Base-by-base conservation (phyloP, 2,888 invertebrate genomes). In the Conistra vaccinii region DNA sequence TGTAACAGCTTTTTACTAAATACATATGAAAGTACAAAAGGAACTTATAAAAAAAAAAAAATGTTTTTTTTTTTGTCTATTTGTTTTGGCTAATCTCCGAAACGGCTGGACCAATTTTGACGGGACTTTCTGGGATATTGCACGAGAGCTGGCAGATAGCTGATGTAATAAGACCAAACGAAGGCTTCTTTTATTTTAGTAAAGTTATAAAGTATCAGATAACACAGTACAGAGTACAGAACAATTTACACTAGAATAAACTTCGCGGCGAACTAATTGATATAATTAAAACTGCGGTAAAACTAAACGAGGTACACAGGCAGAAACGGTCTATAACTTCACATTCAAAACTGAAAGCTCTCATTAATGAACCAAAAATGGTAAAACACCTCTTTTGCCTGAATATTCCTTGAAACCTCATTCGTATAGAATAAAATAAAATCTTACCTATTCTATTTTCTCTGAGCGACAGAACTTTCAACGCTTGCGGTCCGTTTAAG, bases 381-480 rank as follows among this genome's bases (percentile, higher is more conserved):
- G 35, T 73, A 51, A 61, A 79, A 70, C 55, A 57, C 51, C 35
- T 60, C 51, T 68, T 69, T 71, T 32, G 12, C 26, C 51, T 67
- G 71, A 77, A 51, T 58, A 78, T 78, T 48, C 48, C 35, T 63
- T 42, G 39, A 76, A 63, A 68, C 7, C 7, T 57, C 26, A 6
- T 73, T 83, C 51, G 60, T 70, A 23, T 17, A 39, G 23, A 75
- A 14, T 74, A 45, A 75, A 81, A 70, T 72, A 73, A 69, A 76
- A 62, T 55, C 85, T 96, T 97, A 98, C 98, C 97, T 91, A 99
- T 98, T 92, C 98, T 97, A 92, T 99, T 99, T 89, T 97, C 97
- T 86, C 97, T 97, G 74, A 99, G 94, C 1, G 98, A 98, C 51
- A 99, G 95, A 79, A 98, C 96, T 91, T 97, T 97, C 76, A 99